A percentile compares a stretch with the other conserved stretches of the same genome.
Evolutionary conservation across 2,797 vertebrate genomes (phyloP).

Genomic region (Eulemur rubriventer): DNA sequence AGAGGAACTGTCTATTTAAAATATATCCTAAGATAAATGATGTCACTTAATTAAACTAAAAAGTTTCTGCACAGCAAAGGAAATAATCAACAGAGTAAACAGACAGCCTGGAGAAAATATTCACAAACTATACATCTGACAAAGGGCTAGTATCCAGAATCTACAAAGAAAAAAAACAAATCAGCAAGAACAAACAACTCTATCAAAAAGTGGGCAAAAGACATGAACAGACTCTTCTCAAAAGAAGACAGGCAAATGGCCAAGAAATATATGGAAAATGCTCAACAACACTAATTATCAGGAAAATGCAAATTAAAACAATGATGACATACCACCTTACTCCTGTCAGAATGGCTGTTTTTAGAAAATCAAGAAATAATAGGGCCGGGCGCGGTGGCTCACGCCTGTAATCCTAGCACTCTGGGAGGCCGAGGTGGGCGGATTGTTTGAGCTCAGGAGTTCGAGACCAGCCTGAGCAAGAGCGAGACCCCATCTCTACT

Average conservation of each 20-base stretch:
- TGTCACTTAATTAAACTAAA: background rate
- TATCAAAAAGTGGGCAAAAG: background rate
- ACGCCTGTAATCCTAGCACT: too few species aligned
- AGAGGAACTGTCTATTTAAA: background rate
- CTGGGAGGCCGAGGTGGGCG: too few species aligned
- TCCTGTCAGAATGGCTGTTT: background rate
- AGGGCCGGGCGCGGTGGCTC: too few species aligned
- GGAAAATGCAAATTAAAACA: background rate
- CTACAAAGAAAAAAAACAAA: background rate
- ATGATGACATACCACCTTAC: background rate
- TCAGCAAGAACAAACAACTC: background rate
- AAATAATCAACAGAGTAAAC: background rate
- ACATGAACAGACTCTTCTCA: background rate
- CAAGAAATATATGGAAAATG: background rate
- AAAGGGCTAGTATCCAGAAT: background rate
- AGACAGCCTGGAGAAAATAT: background rate
- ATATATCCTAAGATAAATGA: background rate
- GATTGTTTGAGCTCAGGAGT: too few species aligned
- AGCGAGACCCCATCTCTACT: too few species aligned
- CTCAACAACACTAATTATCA: background rate
- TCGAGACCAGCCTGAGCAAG: too few species aligned
- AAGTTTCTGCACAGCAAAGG: background rate
- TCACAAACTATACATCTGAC: background rate
- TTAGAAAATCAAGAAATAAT: background rate
- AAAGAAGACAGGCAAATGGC: background rate